A percentile compares a stretch with the other conserved stretches of the same genome.
These are phyloP conservation scores for Lepidurus packardi DNA, from an alignment of 1,140 invertebrate species.

Conservation along the genomic window DNA sequence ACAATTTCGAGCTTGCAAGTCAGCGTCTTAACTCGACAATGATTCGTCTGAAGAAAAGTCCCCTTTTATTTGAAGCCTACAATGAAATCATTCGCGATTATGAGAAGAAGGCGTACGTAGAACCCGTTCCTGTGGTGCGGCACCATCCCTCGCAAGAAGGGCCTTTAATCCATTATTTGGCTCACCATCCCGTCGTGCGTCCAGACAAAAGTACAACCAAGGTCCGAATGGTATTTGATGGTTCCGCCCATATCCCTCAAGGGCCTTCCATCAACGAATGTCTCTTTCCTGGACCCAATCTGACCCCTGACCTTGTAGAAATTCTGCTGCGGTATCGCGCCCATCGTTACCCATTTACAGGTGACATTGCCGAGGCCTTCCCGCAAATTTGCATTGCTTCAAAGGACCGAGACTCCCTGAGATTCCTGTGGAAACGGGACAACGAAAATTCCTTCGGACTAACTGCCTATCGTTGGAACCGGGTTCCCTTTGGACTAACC, in stretches of 20 bases:
- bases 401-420: background rate
- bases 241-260: background rate
- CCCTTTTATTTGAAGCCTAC: background rate
- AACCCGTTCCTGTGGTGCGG: background rate
- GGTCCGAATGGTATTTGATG: background rate
- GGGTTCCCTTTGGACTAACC: constrained; percentile 1
- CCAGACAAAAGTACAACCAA: background rate
- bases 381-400: background rate
- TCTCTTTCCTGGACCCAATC: background rate
- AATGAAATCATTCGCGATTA: background rate
- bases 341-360: background rate
- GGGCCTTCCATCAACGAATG: background rate
- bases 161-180: background rate
- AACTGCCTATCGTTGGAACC: background rate
- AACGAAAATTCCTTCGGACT: background rate
- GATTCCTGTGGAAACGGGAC: background rate
- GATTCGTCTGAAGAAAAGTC: background rate
- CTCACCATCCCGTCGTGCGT: background rate
- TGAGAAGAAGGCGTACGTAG: background rate
- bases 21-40: background rate
- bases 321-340: background rate
- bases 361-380: background rate
- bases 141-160: background rate
- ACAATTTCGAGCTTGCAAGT: background rate
- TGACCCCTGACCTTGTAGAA: background rate